These are phyloP conservation scores for Eupithecia dodoneata DNA, from an alignment of 2,888 invertebrate species.

Conservation along the genomic window DNA sequence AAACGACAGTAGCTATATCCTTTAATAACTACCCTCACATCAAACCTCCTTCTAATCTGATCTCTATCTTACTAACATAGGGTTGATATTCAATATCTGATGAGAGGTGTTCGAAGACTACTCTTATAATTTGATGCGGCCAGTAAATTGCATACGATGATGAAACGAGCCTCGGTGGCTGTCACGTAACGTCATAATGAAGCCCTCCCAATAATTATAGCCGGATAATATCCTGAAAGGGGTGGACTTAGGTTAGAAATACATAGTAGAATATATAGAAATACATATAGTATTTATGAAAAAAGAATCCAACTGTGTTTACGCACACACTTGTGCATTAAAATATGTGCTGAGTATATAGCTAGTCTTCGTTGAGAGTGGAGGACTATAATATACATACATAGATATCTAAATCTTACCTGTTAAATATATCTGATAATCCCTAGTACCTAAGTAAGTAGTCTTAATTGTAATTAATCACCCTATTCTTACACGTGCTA, in stretches of 20 bases:
- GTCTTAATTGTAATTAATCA: too few species aligned
- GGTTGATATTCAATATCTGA: conserved; percentile 33
- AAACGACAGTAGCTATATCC: conserved; percentile 49
- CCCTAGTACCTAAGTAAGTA: too few species aligned
- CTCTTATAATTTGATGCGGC: conserved; percentile 62
- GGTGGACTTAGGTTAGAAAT: conserved; percentile 43
- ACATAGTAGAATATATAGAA: too few species aligned
- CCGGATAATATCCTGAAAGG: conserved; percentile 63
- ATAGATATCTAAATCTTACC: too few species aligned
- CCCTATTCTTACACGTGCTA: too few species aligned
- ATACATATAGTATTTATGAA: background rate
- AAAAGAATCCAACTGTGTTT: background rate
- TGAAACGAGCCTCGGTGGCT: conserved; percentile 59
- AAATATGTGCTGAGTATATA: background rate
- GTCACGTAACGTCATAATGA: conserved; percentile 79
- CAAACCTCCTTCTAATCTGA: conserved; percentile 26
- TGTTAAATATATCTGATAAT: too few species aligned
- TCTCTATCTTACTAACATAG: conserved; percentile 46
- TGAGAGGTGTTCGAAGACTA: conserved; percentile 48
- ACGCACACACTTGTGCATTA: background rate
- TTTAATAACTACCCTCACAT: conserved; percentile 42
- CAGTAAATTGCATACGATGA: conserved; percentile 66
- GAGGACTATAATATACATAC: too few species aligned
- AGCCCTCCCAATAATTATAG: conserved; percentile 73
- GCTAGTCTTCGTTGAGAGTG: background rate